Evolutionary conservation across 2,113 vertebrate species (phyloP).

Genomic region (Pyrgilauda ruficollis): DNA sequence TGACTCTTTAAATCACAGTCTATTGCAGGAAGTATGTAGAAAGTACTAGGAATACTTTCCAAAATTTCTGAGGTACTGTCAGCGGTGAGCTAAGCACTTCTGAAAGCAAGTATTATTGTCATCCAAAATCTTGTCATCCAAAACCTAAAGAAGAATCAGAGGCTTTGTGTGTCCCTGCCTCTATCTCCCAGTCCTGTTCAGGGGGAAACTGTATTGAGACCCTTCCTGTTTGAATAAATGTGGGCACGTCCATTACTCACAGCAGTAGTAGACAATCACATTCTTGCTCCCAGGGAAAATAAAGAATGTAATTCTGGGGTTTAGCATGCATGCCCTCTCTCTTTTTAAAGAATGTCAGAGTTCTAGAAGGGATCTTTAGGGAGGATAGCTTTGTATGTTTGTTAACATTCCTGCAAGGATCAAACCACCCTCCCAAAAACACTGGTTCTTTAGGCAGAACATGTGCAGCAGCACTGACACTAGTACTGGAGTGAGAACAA

Average conservation of each 20-base stretch:
- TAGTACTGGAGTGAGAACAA: not conserved
- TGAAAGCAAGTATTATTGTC: not conserved
- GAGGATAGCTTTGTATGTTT: constrained; percentile 30
- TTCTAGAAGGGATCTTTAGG: constrained; percentile 3
- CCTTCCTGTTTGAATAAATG: not conserved
- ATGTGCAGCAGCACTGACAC: not conserved
- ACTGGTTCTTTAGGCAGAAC: not conserved
- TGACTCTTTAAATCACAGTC: not conserved
- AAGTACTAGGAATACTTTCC: not conserved
- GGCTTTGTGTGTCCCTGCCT: not conserved
- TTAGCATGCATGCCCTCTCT: not conserved
- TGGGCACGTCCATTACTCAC: not conserved
- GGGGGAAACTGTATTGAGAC: not conserved
- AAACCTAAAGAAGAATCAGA: not conserved
- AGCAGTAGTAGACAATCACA: not conserved
- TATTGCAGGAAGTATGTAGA: not conserved
- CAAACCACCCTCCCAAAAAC: not conserved
- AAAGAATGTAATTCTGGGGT: not conserved
- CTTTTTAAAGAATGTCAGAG: not conserved
- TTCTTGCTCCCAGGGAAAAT: not conserved
- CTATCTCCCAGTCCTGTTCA: not conserved
- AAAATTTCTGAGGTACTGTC: not conserved
- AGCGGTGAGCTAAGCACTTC: not conserved
- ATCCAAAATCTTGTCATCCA: not conserved
- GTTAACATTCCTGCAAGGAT: constrained; percentile 29